Base-by-base conservation (phyloP, 2,113 vertebrate genomes). In the Aegotheles bennettii region DNA sequence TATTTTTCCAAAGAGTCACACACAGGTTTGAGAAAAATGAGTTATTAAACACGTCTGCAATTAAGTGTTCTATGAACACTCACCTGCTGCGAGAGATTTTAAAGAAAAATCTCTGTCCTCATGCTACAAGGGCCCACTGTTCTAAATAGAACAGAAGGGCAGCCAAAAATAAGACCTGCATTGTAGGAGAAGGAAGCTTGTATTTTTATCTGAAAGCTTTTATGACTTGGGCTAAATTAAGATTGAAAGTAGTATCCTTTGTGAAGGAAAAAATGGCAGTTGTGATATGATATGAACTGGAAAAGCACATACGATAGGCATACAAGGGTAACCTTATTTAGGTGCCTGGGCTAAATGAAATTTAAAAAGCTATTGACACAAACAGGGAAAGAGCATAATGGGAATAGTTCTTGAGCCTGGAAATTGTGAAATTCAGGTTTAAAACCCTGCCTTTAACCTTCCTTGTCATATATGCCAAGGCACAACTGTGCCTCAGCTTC, bases 21-120 rank as follows among this genome's bases (percentile, higher is more conserved):
- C 3, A 61, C 8, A 67, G 59, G 48, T 94, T 45, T 77, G 70
- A 90, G 77, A 85, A 95, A 80, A 90, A 93, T 74, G 24, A 77
- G 85, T 90, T 85, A 87, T 24, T 93, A 89, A 95, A 95, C 59
- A 87, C 15, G 48, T 42, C 75, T 93, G 71, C 89, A 95, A 94
- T 95, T 96, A 97, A 87, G 33, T 36, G 61, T 65, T 87, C 87
- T 69, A n/a, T 50, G 84, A 85, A 73, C 59, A 50, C 42, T 78
- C 67, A 88, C 48, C 81, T 91, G 78, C 75, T 86, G 68, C 0
- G 42, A 83, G 80, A 81, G 42, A 82, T 68, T 78, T 84, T 47
- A 33, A 60, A 83, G 50, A 59, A 94, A 95, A 92, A 80, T 20
- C 61, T 89, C 59, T 50, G 47, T 86, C 78, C 77, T 94, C 84